A percentile compares a stretch with the other conserved stretches of the same genome.
These are phyloP conservation scores for Gymnobelideus leadbeateri DNA, from an alignment of 2,113 vertebrate genomes.

Conservation along the genomic window DNA sequence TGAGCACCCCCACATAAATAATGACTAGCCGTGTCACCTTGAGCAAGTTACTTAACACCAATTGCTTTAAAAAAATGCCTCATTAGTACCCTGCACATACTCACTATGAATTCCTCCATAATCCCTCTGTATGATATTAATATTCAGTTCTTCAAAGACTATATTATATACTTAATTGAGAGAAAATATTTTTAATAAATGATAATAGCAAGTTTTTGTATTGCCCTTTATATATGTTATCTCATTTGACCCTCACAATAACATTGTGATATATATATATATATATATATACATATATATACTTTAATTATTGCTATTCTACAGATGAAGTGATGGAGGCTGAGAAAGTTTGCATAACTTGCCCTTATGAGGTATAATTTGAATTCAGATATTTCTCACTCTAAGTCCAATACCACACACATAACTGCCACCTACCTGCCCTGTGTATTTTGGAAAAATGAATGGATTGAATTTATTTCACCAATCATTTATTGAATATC, in stretches of 20 bases:
- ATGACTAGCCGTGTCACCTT: too few relatives aligned
- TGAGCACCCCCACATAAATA: too few relatives aligned
- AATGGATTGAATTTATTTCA: constrained; percentile 11
- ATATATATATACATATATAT: too few relatives aligned
- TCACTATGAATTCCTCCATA: neutral
- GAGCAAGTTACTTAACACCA: too few relatives aligned
- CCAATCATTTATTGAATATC: neutral
- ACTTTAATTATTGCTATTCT: neutral
- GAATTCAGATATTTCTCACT: neutral
- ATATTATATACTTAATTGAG: neutral
- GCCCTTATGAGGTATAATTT: neutral
- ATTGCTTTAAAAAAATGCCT: too few relatives aligned
- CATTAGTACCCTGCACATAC: neutral
- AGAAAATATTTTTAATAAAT: neutral
- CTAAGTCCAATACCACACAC: neutral
- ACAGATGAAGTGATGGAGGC: neutral
- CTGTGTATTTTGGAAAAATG: neutral
- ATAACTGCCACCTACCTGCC: neutral
- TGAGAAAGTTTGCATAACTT: neutral
- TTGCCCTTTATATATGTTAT: neutral
- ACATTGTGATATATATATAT: neutral
- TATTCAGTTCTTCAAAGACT: neutral
- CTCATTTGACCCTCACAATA: neutral
- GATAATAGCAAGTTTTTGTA: neutral
- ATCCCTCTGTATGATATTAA: neutral